A percentile compares a stretch with the other conserved stretches of the same genome.
These are phyloP conservation scores for Iselma pallidipennis DNA, from an alignment of 2,888 invertebrate genomes.

Conservation along the genomic window DNA sequence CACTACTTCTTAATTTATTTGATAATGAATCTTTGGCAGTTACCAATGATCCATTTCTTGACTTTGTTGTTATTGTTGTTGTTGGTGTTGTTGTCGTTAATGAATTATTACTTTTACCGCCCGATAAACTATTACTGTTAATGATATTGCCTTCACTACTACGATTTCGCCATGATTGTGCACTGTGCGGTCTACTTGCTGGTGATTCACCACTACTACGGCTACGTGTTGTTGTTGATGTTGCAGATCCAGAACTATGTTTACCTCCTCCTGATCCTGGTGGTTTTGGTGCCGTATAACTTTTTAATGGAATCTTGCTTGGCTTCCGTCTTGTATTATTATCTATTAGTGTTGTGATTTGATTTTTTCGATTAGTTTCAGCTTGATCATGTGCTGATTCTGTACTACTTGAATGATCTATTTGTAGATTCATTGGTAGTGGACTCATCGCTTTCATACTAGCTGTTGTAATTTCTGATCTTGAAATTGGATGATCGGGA, in stretches of 20 bases:
- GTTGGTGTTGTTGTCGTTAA: slow-evolving; percentile 44
- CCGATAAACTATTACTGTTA: slow-evolving; percentile 35
- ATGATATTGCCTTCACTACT: slow-evolving; percentile 49
- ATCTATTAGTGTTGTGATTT: neutral
- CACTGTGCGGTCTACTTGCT: slow-evolving; percentile 59
- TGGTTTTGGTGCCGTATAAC: slow-evolving; percentile 66
- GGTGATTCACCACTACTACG: slow-evolving; percentile 56
- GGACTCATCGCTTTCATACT: slow-evolving; percentile 65
- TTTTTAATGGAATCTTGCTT: slow-evolving; percentile 72
- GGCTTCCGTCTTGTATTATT: slow-evolving; percentile 58
- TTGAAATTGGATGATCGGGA: slow-evolving; percentile 57
- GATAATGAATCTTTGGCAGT: slow-evolving; percentile 59
- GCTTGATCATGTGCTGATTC: slow-evolving; percentile 67
- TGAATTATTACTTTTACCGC: slow-evolving; percentile 49
- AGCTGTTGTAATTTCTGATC: slow-evolving; percentile 57
- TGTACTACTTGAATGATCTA: slow-evolving; percentile 67
- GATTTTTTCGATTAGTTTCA: slow-evolving; percentile 50
- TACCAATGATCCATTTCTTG: slow-evolving; percentile 53
- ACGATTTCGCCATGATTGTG: slow-evolving; percentile 56
- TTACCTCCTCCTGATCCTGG: slow-evolving; percentile 54
- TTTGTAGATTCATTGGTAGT: slow-evolving; percentile 56
- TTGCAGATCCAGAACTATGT: slow-evolving; percentile 48
- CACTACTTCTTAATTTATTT: slow-evolving; percentile 59
- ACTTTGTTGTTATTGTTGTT: slow-evolving; percentile 38
- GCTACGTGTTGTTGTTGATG: slow-evolving; percentile 48